Evolutionary conservation across 2,113 vertebrate species (phyloP).

Genomic region (Microtus oregoni): DNA sequence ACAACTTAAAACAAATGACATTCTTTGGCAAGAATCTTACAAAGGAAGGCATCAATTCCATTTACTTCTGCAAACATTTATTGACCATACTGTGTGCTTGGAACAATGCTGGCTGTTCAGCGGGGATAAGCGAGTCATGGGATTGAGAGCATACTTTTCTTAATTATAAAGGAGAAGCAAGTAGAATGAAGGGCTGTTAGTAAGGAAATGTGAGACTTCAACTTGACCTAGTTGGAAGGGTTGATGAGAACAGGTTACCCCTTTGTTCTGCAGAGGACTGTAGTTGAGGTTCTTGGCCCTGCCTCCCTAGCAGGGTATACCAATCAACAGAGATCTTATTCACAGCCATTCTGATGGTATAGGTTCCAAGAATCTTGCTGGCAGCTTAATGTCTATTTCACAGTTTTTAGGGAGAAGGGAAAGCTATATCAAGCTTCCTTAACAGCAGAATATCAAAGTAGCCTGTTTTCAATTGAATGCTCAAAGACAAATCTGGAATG

Average conservation of each 20-base stretch:
- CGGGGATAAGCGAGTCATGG: constrained; percentile 52
- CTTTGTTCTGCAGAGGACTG: constrained; percentile 31
- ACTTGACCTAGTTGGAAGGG: constrained; percentile 69
- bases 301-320: constrained; percentile 2
- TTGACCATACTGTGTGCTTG: not conserved
- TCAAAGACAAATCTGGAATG: constrained; percentile 24
- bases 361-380: constrained; percentile 55
- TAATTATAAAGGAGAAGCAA: constrained; percentile 68
- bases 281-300: constrained; percentile 58
- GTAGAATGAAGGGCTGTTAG: constrained; percentile 55
- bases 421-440: constrained; percentile 26
- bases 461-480: constrained; percentile 41
- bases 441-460: constrained; percentile 26
- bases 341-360: constrained; percentile 23
- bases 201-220: constrained; percentile 64
- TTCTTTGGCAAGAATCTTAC: constrained; percentile 35
- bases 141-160: constrained; percentile 48
- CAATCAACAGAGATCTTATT: not conserved
- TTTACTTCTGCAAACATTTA: constrained; percentile 61
- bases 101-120: constrained; percentile 39
- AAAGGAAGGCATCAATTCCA: constrained; percentile 48
- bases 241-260: constrained; percentile 17
- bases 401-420: constrained; percentile 40
- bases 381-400: constrained; percentile 50
- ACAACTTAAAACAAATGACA: constrained; percentile 55